Evolutionary conservation across 2,797 vertebrate genomes (phyloP).

Genomic region (Meriones psammophilus): DNA sequence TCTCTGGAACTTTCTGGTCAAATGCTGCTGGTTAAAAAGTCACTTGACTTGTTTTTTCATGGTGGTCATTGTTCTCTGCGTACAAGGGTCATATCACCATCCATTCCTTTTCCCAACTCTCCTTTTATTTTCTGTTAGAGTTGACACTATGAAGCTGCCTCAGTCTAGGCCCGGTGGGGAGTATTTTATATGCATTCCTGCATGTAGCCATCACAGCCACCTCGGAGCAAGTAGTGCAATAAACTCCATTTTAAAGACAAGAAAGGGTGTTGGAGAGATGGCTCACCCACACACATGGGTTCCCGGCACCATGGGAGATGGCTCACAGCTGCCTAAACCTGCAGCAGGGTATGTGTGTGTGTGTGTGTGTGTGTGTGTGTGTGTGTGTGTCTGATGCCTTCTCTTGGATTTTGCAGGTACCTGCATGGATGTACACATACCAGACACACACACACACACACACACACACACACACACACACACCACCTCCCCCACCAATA

Average conservation of each 20-base stretch:
- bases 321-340: not conserved
- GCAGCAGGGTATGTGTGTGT: not conserved
- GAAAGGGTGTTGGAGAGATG: not conserved
- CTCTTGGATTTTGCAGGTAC: not conserved
- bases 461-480: too few relatives aligned
- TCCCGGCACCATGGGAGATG: not conserved
- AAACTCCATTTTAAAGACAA: conserved; percentile 36
- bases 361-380: too few relatives aligned
- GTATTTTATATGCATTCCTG: not conserved
- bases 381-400: not conserved
- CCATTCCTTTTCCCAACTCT: not conserved
- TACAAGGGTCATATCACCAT: not conserved
- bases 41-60: not conserved
- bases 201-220: not conserved
- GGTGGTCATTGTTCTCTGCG: not conserved
- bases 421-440: not conserved
- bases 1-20: conserved; percentile 43
- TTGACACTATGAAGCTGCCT: conserved; percentile 13
- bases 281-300: not conserved
- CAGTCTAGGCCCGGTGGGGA: not conserved
- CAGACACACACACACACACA: not conserved
- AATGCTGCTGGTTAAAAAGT: not conserved
- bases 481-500: not conserved
- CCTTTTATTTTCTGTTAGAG: conserved; percentile 10
- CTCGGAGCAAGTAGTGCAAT: not conserved